Evolutionary conservation across 2,113 vertebrate genomes (phyloP), one percentile per base, ranked within the genome.

Genomic region (Toxotes chatareus): DNA sequence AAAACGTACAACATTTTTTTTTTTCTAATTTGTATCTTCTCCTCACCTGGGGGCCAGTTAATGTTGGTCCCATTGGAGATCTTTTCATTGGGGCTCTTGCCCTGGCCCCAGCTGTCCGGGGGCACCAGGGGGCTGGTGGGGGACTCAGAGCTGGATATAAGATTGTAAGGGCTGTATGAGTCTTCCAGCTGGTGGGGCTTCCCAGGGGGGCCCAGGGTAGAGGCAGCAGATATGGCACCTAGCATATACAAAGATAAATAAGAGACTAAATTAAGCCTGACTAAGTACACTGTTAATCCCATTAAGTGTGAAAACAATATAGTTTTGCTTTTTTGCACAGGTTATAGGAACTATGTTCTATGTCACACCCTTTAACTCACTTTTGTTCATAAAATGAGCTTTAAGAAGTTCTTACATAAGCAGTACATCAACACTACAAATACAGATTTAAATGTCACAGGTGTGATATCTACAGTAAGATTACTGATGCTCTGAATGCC

Each of bases 41-140:
- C 40, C 84, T 90, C 65, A 99, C 98, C 98, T 95, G 98, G 98
- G 86, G 98, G 98, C 98, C 98, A 99, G 96, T 95, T 99, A 73
- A 99, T 97, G 94, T 97, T 99, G 93, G 96, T 98, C 87, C 98
- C 98, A 16, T 99, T 99, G 82, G 97, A 96, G 91, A 99, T 96
- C 92, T 99, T 99, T 81, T 99, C 98, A 82, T 94, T 97, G 89
- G 97, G 95, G 23, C 95, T 95, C 96, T 99, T 99, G 95, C 96
- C 96, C 93, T 96, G 98, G 84, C 97, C 96, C 98, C 98, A 99
- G 95, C 96, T 98, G 91, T 99, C 98, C 82, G 96, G 96, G 87
- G 97, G 95, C 90, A 96, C 96, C 0, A 98, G 94, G 47, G 97
- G 96, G 87, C 97, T 99, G 95, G 96, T 95, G 71, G 98, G 96